Percentiles rank a stretch among this genome's conserved stretches.
These are phyloP conservation scores for Agapornis roseicollis DNA, from an alignment of 2,113 vertebrate species.

Conservation along the genomic window DNA sequence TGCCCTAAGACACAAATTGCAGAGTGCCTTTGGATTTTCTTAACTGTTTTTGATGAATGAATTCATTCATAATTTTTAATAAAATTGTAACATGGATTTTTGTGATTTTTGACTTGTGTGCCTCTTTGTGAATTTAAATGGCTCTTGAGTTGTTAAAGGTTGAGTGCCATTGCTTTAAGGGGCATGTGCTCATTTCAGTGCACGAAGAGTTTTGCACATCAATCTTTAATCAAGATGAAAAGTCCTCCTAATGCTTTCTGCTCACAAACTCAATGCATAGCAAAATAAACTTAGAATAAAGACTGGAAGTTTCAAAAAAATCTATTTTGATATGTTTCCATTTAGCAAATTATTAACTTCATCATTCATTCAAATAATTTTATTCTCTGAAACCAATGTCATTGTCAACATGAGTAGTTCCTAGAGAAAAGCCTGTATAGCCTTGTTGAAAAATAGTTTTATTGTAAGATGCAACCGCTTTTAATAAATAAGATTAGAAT, in stretches of 20 bases:
- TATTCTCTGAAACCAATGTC: not conserved
- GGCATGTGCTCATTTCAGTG: constrained; percentile 1
- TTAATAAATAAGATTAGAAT: constrained; percentile 54
- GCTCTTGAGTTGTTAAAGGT: constrained; percentile 13
- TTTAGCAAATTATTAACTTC: constrained; percentile 38
- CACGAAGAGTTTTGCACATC: not conserved
- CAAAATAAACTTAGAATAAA: constrained; percentile 9
- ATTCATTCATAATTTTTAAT: constrained; percentile 26
- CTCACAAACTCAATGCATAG: not conserved
- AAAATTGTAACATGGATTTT: not conserved
- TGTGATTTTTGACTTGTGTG: constrained; percentile 29
- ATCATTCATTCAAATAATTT: constrained; percentile 30
- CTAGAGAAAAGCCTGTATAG: not conserved
- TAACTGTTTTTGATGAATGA: constrained; percentile 21
- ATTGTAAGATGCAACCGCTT: constrained; percentile 5
- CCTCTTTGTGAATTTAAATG: constrained; percentile 39
- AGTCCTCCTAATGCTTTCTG: not conserved
- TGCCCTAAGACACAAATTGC: not conserved
- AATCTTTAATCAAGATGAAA: constrained; percentile 61
- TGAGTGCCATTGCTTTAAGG: constrained; percentile 1
- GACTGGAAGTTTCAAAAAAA: not conserved
- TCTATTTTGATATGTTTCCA: not conserved
- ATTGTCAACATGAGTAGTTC: constrained; percentile 31
- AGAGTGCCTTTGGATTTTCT: not conserved
- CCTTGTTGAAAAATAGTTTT: constrained; percentile 26